Percentiles rank a stretch among this genome's conserved stretches.
Conservation (phyloP, 2,113 vertebrate genomes). For the Neolamprologus falcicula region DNA sequence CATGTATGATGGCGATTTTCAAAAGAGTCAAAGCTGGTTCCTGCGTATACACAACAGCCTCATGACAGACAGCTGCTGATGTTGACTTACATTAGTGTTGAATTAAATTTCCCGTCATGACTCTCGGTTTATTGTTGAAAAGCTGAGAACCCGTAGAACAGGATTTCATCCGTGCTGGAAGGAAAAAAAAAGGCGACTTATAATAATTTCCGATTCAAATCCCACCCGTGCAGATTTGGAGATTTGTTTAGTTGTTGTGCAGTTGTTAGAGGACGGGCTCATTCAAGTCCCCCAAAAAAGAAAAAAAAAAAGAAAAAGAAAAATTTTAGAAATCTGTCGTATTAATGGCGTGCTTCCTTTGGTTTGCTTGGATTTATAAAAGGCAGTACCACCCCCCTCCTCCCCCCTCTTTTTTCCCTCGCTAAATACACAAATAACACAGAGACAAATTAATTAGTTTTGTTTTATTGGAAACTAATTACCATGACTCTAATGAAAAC, state of each 20-base stretch:
- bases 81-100: slow-evolving; percentile 38
- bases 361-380: neutral
- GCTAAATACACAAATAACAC: slow-evolving; percentile 62
- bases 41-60: slow-evolving; percentile 11
- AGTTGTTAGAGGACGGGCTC: neutral
- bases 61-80: slow-evolving; percentile 45
- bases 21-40: neutral
- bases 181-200: neutral
- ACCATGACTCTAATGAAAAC: slow-evolving; percentile 65
- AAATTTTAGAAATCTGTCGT: neutral
- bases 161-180: neutral
- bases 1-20: neutral
- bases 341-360: neutral
- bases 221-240: neutral
- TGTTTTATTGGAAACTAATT: slow-evolving; percentile 75
- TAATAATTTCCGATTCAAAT: neutral
- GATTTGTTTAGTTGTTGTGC: neutral
- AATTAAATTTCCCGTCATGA: slow-evolving; percentile 31
- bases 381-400: neutral
- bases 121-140: neutral
- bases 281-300: neutral
- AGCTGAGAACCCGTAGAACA: neutral
- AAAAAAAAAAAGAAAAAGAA: no score
- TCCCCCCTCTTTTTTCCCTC: neutral
- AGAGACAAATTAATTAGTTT: slow-evolving; percentile 61